These are phyloP conservation scores for Bemisia tabaci DNA, from an alignment of 1,140 invertebrate genomes.

Conservation along the genomic window DNA sequence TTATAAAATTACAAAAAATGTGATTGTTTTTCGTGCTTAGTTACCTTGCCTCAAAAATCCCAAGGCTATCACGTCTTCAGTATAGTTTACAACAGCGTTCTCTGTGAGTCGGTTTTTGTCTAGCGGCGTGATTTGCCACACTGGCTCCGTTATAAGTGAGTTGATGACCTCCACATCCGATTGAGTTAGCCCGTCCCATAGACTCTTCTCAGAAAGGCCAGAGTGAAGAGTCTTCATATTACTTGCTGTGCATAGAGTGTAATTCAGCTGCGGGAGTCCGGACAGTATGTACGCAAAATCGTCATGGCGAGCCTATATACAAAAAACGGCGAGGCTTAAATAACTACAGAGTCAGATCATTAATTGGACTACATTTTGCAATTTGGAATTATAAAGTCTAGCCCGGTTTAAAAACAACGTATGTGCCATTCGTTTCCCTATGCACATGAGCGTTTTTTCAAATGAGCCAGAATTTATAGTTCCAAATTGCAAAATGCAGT, in stretches of 20 bases:
- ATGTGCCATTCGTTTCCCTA: no score
- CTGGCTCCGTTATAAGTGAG: conserved; percentile 59
- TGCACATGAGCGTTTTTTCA: no score
- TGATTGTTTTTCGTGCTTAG: background rate
- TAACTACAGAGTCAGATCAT: no score
- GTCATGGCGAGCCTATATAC: conserved; percentile 58
- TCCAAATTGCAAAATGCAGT: no score
- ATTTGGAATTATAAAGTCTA: no score
- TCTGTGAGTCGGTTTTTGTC: conserved; percentile 47
- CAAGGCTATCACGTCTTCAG: conserved; percentile 59
- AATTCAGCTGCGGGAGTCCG: conserved; percentile 55
- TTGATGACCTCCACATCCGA: conserved; percentile 55
- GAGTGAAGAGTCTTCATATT: conserved; percentile 64
- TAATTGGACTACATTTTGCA: no score
- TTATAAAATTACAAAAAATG: no score
- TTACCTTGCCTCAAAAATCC: conserved; percentile 57
- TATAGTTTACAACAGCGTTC: conserved; percentile 59
- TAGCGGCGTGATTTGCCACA: conserved; percentile 63
- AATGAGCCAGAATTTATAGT: no score
- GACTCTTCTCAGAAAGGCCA: conserved; percentile 51
- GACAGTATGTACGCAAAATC: conserved; percentile 58
- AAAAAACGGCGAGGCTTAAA: no score
- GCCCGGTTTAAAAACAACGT: no score
- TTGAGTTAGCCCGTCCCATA: conserved; percentile 67
- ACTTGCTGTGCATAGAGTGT: conserved; percentile 66